These are phyloP conservation scores for Polietes domitor DNA, from an alignment of 2,888 invertebrate species.

Conservation along the genomic window DNA sequence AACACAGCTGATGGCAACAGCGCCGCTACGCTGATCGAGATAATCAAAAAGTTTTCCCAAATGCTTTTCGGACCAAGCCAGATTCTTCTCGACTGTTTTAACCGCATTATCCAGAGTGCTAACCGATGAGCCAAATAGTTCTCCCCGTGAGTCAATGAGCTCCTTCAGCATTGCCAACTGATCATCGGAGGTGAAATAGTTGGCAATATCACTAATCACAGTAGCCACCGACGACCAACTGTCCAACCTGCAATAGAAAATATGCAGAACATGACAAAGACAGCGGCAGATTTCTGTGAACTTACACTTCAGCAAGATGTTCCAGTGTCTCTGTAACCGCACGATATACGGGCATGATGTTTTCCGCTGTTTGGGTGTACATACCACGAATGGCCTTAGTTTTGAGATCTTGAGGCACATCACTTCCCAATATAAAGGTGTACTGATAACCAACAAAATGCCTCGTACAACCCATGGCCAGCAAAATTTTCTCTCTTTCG, in stretches of 20 bases:
- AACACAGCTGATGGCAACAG: background rate
- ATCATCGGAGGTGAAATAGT: constrained; percentile 71
- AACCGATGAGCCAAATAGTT: constrained; percentile 69
- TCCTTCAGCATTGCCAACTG: constrained; percentile 69
- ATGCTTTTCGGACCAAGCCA: constrained; percentile 74
- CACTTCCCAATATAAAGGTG: constrained; percentile 80
- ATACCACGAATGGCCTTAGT: constrained; percentile 78
- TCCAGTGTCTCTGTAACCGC: constrained; percentile 68
- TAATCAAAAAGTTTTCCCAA: constrained; percentile 69
- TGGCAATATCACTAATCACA: constrained; percentile 70
- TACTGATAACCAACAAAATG: constrained; percentile 81
- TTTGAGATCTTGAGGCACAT: constrained; percentile 69
- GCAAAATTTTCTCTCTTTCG: constrained; percentile 85
- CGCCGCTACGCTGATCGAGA: constrained; percentile 67
- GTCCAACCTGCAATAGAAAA: constrained; percentile 69
- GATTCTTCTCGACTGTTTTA: constrained; percentile 71
- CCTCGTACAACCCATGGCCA: constrained; percentile 86
- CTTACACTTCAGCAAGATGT: constrained; percentile 72
- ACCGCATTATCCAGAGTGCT: constrained; percentile 69
- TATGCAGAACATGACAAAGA: background rate
- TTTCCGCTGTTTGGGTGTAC: constrained; percentile 81
- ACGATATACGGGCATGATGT: constrained; percentile 71
- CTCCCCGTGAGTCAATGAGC: constrained; percentile 67
- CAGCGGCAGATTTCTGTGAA: constrained; percentile 11
- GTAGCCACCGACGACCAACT: constrained; percentile 72